Percentiles rank a stretch among this genome's conserved stretches.
These are phyloP conservation scores for Melanchra persicariae DNA, from an alignment of 2,888 invertebrate species.

Conservation along the genomic window DNA sequence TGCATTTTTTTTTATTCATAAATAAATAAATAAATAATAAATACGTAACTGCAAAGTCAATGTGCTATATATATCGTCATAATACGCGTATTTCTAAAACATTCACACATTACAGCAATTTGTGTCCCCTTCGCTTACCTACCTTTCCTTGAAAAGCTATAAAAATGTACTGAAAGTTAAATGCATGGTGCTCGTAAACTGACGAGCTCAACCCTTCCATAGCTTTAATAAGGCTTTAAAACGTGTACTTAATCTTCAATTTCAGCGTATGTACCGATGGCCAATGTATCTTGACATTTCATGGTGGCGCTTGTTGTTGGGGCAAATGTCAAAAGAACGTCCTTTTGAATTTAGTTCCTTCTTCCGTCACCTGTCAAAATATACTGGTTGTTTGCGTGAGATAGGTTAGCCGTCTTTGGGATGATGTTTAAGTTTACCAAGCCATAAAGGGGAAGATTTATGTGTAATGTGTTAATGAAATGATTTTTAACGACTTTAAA, in stretches of 20 bases:
- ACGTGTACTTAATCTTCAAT: slow-evolving; percentile 51
- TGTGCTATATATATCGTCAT: not conserved
- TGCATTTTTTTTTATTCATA: too few species aligned
- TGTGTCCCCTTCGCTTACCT: slow-evolving; percentile 11
- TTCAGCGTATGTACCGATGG: slow-evolving; percentile 1
- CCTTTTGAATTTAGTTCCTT: not conserved
- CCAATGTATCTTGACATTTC: slow-evolving; percentile 19
- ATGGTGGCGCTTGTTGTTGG: not conserved
- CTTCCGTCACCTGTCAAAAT: not conserved
- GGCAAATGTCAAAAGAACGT: slow-evolving; percentile 7
- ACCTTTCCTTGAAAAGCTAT: slow-evolving; percentile 37
- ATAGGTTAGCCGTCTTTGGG: not conserved
- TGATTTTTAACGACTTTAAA: slow-evolving; percentile 30
- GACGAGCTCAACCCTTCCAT: slow-evolving; percentile 43
- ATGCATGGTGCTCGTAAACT: slow-evolving; percentile 47
- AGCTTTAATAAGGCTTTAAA: slow-evolving; percentile 42
- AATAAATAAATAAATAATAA: too few species aligned
- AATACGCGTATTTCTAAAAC: slow-evolving; percentile 11
- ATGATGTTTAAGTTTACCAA: not conserved
- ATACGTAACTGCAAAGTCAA: too few species aligned
- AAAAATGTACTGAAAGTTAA: slow-evolving; percentile 52
- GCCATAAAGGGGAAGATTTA: not conserved
- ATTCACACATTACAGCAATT: not conserved
- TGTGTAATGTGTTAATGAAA: slow-evolving; percentile 17
- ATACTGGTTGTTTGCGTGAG: not conserved